Evolutionary conservation across 2,797 vertebrate species (phyloP), one percentile per base, ranked within the genome.

Genomic region (Hyperoplus immaculatus): DNA sequence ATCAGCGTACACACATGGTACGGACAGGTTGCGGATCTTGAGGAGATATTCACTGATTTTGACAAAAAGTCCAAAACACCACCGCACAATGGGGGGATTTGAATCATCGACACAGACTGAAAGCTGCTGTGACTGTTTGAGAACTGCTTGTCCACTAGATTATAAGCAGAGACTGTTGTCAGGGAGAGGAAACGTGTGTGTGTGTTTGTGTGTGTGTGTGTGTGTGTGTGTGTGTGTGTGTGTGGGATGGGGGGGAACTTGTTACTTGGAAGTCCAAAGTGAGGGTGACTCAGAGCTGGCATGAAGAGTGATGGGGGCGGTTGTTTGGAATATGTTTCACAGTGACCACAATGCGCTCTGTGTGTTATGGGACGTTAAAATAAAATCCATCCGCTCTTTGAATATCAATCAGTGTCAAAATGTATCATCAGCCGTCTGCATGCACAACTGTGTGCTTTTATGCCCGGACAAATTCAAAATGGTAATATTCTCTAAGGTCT

Each of bases 261-360:
- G 83, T 88, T 89, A 79, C 86, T 89, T 81, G 84, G 88, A 88
- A 88, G 86, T 87, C 64, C 41, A 75, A 75, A 83, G 80, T 87
- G 79, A 67, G 72, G 88, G 75, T 91, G 92, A 93, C 78, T 93
- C 88, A 90, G 69, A 89, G 80, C 79, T 89, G 91, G 91, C 86
- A 91, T 82, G 84, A 88, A 85, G 87, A 91, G 86, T 80, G 72
- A 80, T 3, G 75, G 80, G 69, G 84, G 86, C 50, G 75, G 78
- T 70, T 91, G 88, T 91, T 93, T 90, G 81, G 87, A 91, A 91
- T 91, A 91, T 92, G 79, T 89, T 89, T 90, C 80, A 59, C 74
- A 72, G 84, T 49, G 69, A 61, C 84, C 83, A 93, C 93, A 94
- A 92, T 90, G 92, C 29, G 29, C 82, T 67, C 66, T 11, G 57